phyloP scores from a whole-genome alignment of 2,888 invertebrate species.

The Chrysotoxum bicinctum region DNA sequence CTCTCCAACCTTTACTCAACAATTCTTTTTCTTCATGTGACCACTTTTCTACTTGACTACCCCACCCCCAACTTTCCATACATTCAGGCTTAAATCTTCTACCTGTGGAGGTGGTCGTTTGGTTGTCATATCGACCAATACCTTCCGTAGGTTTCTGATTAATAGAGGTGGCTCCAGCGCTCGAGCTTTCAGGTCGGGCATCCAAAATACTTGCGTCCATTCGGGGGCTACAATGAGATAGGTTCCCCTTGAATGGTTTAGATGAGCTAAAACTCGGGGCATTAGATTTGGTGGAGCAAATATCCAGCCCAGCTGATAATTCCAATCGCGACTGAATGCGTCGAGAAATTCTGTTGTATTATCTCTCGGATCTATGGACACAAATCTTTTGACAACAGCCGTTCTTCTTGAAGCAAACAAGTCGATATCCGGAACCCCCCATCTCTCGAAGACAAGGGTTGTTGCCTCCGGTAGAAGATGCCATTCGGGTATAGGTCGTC shows the following conservation, averaged over 20 bases:
- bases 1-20: conserved; percentile 3
- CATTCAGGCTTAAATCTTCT: not conserved
- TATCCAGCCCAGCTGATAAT: not conserved
- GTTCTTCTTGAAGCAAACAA: too few species aligned
- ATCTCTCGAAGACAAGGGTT: too few species aligned
- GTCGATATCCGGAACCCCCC: too few species aligned
- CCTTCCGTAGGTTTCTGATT: not conserved
- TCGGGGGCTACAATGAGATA: not conserved
- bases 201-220: conserved; percentile 3
- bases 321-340: not conserved
- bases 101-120: not conserved
- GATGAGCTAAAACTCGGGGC: not conserved
- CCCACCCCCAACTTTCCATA: not conserved
- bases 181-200: too few species aligned
- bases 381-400: too few species aligned
- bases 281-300: not conserved
- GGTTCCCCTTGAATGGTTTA: not conserved
- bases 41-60: not conserved
- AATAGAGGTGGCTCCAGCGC: not conserved
- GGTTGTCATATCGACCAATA: conserved; percentile 2
- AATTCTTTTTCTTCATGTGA: conserved; percentile 4
- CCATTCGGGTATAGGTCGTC: too few species aligned
- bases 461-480: too few species aligned
- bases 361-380: too few species aligned
- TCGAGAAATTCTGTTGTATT: too few species aligned